phyloP scores from a whole-genome alignment of 2,888 invertebrate species.

The Molanna angustata region DNA sequence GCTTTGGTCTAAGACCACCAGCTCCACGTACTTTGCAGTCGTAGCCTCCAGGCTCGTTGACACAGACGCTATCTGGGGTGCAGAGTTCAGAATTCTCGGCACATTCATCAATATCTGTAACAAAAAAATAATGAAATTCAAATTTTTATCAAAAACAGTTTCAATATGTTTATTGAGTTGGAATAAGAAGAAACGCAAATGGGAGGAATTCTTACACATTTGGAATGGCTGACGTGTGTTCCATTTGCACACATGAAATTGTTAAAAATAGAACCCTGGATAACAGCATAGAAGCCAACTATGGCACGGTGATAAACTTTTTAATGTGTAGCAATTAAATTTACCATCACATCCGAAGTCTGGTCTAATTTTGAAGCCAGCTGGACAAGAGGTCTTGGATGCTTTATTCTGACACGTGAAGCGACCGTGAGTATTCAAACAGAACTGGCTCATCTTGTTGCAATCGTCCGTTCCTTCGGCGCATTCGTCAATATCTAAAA shows the following conservation, averaged over 20 bases:
- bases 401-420: slow-evolving; percentile 68
- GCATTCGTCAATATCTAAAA: slow-evolving; percentile 73
- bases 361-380: slow-evolving; percentile 61
- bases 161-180: no score
- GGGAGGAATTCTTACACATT: no score
- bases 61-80: slow-evolving; percentile 26
- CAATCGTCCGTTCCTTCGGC: slow-evolving; percentile 62
- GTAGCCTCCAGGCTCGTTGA: slow-evolving; percentile 31
- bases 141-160: background rate
- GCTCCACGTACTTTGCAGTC: slow-evolving; percentile 21
- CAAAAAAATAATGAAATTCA: slow-evolving; percentile 1
- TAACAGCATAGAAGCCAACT: no score
- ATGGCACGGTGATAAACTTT: no score
- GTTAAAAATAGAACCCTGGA: no score
- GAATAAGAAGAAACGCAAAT: no score
- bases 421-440: slow-evolving; percentile 68
- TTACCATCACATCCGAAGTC: slow-evolving; percentile 58
- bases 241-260: no score
- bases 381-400: slow-evolving; percentile 57
- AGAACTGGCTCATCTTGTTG: slow-evolving; percentile 62
- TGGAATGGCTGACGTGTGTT: no score
- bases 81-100: slow-evolving; percentile 28
- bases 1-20: background rate
- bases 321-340: no score
- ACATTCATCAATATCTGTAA: slow-evolving; percentile 32